Percentiles rank a stretch among this genome's conserved stretches.
Evolutionary conservation across 2,797 vertebrate genomes (phyloP).

Genomic region (Lithobates sylvaticus): DNA sequence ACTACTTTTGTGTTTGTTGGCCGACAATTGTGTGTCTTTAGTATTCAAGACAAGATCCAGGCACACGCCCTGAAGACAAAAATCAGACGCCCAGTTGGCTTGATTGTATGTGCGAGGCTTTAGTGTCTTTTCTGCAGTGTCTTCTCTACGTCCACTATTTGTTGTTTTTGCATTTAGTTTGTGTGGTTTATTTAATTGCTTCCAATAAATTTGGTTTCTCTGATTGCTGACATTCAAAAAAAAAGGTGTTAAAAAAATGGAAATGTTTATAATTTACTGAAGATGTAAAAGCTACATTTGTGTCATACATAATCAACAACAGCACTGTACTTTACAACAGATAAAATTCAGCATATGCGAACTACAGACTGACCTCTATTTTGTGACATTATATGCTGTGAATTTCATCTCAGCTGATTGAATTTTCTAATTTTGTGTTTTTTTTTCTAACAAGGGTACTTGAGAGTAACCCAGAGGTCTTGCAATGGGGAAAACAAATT

Average conservation of each 20-base stretch:
- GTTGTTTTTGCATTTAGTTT: background rate
- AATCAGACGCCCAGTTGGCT: too few species aligned
- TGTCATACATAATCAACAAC: slow-evolving; percentile 41
- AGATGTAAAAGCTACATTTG: slow-evolving; percentile 8
- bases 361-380: slow-evolving; percentile 48
- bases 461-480: slow-evolving; percentile 37
- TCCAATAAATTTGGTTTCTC: background rate
- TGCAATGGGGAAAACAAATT: slow-evolving; percentile 51
- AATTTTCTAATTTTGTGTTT: slow-evolving; percentile 48
- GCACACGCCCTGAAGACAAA: too few species aligned
- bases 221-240: background rate
- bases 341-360: slow-evolving; percentile 2
- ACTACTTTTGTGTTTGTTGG: too few species aligned
- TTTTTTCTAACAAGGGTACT: slow-evolving; percentile 40
- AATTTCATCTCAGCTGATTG: slow-evolving; percentile 56
- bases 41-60: too few species aligned
- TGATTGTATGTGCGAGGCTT: too few species aligned
- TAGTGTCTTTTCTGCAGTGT: too few species aligned
- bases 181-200: too few species aligned
- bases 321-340: slow-evolving; percentile 35
- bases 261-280: slow-evolving; percentile 9
- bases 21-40: too few species aligned
- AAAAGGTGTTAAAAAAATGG: background rate
- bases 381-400: slow-evolving; percentile 33
- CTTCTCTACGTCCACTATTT: too few species aligned